Conservation (phyloP, 2,113 vertebrate genomes). For the Oreochromis spilurus region DNA sequence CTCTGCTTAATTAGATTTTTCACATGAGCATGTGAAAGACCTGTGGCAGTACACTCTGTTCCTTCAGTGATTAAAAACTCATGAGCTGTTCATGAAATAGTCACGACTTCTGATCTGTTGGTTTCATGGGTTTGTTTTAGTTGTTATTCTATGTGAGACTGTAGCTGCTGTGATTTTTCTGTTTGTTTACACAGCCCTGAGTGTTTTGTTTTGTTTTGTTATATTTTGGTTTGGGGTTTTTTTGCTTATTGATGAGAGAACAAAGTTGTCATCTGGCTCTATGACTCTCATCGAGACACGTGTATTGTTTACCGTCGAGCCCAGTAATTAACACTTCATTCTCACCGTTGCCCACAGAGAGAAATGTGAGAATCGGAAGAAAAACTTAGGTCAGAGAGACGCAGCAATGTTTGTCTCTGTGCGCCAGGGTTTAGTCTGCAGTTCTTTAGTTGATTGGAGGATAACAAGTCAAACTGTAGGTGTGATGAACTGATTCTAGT, state of each 20-base stretch:
- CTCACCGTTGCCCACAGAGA: background rate
- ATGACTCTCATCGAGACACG: background rate
- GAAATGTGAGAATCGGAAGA: background rate
- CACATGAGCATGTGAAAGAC: background rate
- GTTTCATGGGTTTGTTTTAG: background rate
- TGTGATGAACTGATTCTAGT: background rate
- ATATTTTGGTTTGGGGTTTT: background rate
- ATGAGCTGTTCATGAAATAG: background rate
- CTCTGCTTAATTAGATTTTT: background rate
- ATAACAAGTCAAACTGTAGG: background rate
- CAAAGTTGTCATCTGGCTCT: background rate
- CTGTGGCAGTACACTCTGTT: background rate
- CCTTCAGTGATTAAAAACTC: background rate
- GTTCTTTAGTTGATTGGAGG: background rate
- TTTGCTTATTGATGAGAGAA: background rate
- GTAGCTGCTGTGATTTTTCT: background rate
- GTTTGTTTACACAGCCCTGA: background rate
- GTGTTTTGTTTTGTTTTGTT: background rate
- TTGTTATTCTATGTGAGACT: background rate
- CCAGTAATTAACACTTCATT: conserved; percentile 22
- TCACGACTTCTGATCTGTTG: background rate
- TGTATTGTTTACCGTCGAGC: background rate
- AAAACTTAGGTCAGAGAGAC: background rate
- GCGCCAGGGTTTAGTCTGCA: rapidly evolving
- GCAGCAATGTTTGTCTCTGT: background rate